Percentiles rank a stretch among this genome's conserved stretches.
Conservation (phyloP, 2,113 vertebrate species). For the Pagrus major region DNA sequence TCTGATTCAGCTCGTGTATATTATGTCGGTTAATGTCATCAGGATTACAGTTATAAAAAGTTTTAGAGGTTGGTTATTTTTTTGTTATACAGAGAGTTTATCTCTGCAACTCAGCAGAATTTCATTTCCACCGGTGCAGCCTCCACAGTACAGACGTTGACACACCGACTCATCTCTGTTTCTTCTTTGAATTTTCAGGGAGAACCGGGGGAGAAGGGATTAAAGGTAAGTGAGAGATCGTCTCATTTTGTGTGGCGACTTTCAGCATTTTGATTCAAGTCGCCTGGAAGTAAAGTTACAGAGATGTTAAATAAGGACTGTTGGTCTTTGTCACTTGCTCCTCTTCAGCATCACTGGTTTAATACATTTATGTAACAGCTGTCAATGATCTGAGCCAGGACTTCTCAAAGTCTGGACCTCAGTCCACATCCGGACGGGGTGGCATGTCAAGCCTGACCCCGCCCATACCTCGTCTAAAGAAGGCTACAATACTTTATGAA, state of each 20-base stretch:
- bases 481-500: no score
- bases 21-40: no score
- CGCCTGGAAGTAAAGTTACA: neutral
- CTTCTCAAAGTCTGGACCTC: no score
- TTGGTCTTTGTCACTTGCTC: neutral
- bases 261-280: neutral
- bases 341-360: neutral
- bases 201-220: slow-evolving; percentile 86
- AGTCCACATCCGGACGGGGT: no score
- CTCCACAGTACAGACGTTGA: neutral
- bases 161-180: neutral
- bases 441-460: no score
- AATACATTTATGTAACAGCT: neutral
- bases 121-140: neutral
- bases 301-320: neutral
- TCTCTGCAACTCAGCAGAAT: neutral
- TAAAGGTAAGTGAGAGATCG: slow-evolving; percentile 83
- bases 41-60: no score
- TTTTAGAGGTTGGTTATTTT: no score
- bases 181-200: slow-evolving; percentile 83
- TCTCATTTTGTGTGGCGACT: neutral
- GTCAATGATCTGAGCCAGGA: no score
- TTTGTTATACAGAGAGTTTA: no score
- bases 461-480: no score
- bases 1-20: no score